Evolutionary conservation across 2,888 invertebrate species (phyloP), one percentile per base, ranked within the genome.

Genomic region (Cephus pulcher): DNA sequence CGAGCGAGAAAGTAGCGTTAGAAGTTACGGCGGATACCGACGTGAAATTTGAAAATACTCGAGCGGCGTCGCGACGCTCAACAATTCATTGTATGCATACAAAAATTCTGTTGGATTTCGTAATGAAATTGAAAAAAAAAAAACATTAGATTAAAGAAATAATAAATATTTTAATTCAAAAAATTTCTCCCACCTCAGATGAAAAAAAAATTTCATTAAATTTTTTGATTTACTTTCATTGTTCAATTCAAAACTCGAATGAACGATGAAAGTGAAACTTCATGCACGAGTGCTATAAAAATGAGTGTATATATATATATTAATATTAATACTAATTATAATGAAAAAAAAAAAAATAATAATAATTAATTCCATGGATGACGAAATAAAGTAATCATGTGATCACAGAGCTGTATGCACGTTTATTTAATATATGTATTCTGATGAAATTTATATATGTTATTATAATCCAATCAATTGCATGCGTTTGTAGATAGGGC

Each of bases 1-100:
- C 32, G 23, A 34, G 32, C 71, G 71, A 71, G 71, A 71, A 71
- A 71, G 71, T 71, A 12, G 34, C 32, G 71, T 71, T 71, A 71
- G 71, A 32, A 33, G 32, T 32, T 32, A 71, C 33, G 33, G 71
- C 71, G 71, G 71, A 30, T 9, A 32, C n/a, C 33, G 71, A 32
- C 34, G 71, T 71, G 71, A 71, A 71, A 71, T 71, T 71, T 71
- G 71, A 33, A 71, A 71, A 71, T 15, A 71, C 33, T 23, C 56
- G 23, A 40, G 56, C 1, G 2, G 56, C 56, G 56, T 56, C 56
- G 56, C 56, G 56, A 56, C 23, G 56, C 56, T 56, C 9, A 56
- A 56, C 23, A 9, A 56, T 15, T 56, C 56, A 9, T 56, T 56
- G 23, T 23, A 23, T 9, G 40, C 6, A 9, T 23, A 23, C 9